A percentile compares a stretch with the other conserved stretches of the same genome.
These are phyloP conservation scores for Nothocercus nigrocapillus DNA, from an alignment of 2,113 vertebrate species.

Conservation along the genomic window DNA sequence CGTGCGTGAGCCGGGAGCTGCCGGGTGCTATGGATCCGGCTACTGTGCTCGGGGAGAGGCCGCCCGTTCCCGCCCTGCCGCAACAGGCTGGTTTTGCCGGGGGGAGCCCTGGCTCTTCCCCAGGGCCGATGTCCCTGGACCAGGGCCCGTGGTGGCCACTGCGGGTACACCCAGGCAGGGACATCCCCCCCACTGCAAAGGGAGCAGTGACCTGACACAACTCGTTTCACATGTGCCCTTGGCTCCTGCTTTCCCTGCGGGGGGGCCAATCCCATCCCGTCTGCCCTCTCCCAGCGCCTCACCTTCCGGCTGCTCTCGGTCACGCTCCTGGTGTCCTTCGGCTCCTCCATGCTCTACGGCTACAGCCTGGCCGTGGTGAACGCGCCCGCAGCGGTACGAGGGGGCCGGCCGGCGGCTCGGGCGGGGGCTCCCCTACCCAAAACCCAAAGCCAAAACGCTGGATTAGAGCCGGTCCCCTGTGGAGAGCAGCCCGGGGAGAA, in stretches of 20 bases:
- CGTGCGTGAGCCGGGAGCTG: constrained; percentile 17
- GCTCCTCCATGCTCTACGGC: constrained; percentile 90
- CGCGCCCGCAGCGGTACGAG: constrained; percentile 84
- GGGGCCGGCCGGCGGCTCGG: background rate
- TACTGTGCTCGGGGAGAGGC: background rate
- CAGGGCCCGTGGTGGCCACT: too few relatives aligned
- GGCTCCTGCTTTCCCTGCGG: background rate
- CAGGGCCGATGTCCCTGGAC: background rate
- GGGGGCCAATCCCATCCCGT: background rate
- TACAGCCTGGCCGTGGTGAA: constrained; percentile 92
- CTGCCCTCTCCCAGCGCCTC: constrained; percentile 75
- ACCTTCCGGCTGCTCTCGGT: constrained; percentile 83
- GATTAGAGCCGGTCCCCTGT: background rate
- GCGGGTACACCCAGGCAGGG: background rate
- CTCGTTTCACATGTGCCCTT: background rate
- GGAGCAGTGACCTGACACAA: background rate
- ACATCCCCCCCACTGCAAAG: background rate
- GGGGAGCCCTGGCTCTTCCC: background rate
- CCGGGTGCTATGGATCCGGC: background rate
- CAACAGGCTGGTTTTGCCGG: background rate
- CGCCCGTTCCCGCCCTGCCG: background rate
- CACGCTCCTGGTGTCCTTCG: constrained; percentile 86
- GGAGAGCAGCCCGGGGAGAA: accelerated
- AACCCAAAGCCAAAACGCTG: background rate
- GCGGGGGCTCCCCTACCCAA: accelerated